These are phyloP conservation scores for Nudaria mundana DNA, from an alignment of 2,888 invertebrate species.

Conservation along the genomic window DNA sequence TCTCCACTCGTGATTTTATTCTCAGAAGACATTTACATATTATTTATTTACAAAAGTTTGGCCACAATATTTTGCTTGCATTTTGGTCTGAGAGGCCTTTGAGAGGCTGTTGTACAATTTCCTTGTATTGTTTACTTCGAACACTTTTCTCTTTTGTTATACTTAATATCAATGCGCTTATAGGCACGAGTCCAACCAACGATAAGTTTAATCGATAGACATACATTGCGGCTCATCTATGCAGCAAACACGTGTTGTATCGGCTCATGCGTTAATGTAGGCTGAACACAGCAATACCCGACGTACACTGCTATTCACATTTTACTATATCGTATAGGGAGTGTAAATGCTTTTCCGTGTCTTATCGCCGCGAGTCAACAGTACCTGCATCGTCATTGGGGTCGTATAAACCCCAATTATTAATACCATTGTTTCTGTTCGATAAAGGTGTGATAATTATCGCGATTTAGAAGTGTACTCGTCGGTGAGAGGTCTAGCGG, in stretches of 20 bases:
- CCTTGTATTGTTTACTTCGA: slow-evolving; percentile 47
- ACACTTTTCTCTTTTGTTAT: slow-evolving; percentile 46
- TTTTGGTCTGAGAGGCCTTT: slow-evolving; percentile 14
- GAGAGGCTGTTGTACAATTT: slow-evolving; percentile 38
- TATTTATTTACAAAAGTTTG: slow-evolving; percentile 65
- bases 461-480: slow-evolving; percentile 33
- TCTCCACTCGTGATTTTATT: slow-evolving; percentile 54
- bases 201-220: slow-evolving; percentile 25
- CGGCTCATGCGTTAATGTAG: slow-evolving; percentile 15
- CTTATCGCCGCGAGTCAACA: slow-evolving; percentile 55
- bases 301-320: neutral
- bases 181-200: slow-evolving; percentile 27
- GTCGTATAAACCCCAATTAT: slow-evolving; percentile 49
- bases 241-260: slow-evolving; percentile 6
- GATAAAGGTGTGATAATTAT: slow-evolving; percentile 57
- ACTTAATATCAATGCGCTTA: slow-evolving; percentile 37
- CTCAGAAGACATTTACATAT: slow-evolving; percentile 45
- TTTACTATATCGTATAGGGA: slow-evolving; percentile 7
- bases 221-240: slow-evolving; percentile 31
- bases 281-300: slow-evolving; percentile 10
- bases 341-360: slow-evolving; percentile 47
- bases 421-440: slow-evolving; percentile 63
- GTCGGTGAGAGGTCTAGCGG: slow-evolving; percentile 35
- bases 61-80: slow-evolving; percentile 34
- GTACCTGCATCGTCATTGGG: slow-evolving; percentile 52